A percentile compares a stretch with the other conserved stretches of the same genome.
Conservation (phyloP, 2,888 invertebrate genomes). For the Frankliniella intonsa region DNA sequence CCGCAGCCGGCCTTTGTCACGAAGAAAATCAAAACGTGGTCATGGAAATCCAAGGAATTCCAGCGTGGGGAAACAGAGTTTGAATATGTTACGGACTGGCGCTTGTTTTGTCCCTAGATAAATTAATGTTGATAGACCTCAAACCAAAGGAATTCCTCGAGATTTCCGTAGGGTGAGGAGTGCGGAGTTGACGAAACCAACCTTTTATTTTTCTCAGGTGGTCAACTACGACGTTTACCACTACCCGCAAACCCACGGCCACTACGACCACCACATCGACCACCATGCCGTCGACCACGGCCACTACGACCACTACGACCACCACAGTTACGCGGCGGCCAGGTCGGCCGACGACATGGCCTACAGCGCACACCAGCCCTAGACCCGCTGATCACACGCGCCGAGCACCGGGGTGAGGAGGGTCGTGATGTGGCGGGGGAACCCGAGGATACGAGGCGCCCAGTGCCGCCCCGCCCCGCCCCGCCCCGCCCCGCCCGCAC, state of each 20-base stretch:
- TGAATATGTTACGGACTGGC: no score
- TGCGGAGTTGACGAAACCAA: no score
- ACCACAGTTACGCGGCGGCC: conserved; percentile 49
- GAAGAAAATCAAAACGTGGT: no score
- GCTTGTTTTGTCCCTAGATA: no score
- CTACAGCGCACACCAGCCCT: conserved; percentile 50
- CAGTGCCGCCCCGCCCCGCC: not conserved
- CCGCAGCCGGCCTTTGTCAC: no score
- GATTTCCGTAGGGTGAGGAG: no score
- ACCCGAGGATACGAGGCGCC: not conserved
- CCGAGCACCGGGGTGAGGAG: not conserved
- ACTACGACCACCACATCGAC: conserved; percentile 37
- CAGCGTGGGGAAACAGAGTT: no score
- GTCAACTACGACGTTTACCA: conserved; percentile 84
- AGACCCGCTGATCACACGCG: not conserved
- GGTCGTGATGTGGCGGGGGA: no score
- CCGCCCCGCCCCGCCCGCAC: not conserved
- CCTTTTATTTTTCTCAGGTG: conserved; percentile 45
- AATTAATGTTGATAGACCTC: no score
- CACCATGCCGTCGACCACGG: conserved; percentile 37
- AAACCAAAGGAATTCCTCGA: no score
- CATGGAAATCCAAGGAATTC: no score
- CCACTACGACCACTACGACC: conserved; percentile 58
- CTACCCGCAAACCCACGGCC: conserved; percentile 60
- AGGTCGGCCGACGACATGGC: conserved; percentile 58